Evolutionary conservation across 1,140 invertebrate genomes (phyloP), one percentile per base, ranked within the genome.

Genomic region (Leptopilina clavipes): DNA sequence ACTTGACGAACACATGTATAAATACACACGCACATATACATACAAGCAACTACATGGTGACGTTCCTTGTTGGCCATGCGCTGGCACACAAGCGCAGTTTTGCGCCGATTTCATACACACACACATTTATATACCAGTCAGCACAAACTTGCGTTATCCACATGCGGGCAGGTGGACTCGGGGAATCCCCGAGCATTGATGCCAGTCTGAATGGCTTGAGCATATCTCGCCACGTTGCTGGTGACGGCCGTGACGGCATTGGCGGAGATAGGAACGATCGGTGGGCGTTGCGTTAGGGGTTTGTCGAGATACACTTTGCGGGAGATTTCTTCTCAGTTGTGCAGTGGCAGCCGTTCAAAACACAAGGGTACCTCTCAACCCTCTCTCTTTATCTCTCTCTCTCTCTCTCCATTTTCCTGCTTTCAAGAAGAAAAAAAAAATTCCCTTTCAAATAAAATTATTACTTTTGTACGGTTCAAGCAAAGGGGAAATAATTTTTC

Each of bases 241-340:
- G 48, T 72, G 78, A 77, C 76, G 81, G 71, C 74, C 79, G 75
- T 76, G 71, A 77, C 76, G 82, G 76, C 80, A 77, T 74, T 76
- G 79, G 83, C 84, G 84, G 86, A 85, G 86, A 81, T 80, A 86
- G 84, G 82, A 87, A 86, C 86, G 86, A 88, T 88, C 83, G 84
- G 85, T 80, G 87, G 85, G 87, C 85, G 84, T 79, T 83, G 82
- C 85, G 59, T 65, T 40, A 40, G 25, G 25, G 59, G 59, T 84
- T 84, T 86, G 87, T 86, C 83, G 85, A 87, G 87, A 87, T 88
- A 86, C 83, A 86, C 82, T 85, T 80, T 85, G 82, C 83, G 84
- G 86, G 85, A 89, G 86, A 86, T 83, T 82, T 86, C 85, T 82
- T 87, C 83, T 87, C 86, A 88, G 87, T 88, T 82, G 87, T 84